Base-by-base conservation (phyloP, 2,888 invertebrate species). In the Drosophila yooni region DNA sequence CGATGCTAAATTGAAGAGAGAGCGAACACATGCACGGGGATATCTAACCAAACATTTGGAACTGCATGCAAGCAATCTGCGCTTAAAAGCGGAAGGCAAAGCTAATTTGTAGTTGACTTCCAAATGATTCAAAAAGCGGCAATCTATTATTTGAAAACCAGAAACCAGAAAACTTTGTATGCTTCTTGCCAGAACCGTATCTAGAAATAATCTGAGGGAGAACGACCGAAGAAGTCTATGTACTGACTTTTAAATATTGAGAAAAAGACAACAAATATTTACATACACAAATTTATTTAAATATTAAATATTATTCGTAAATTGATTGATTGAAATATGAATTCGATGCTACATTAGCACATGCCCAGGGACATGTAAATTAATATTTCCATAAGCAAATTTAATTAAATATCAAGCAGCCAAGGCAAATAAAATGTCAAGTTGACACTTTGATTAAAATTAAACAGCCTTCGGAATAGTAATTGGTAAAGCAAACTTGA, bases 1-100 rank as follows among this genome's bases (percentile, higher is more conserved):
- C 79, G 84, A 89, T 79, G 86, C 82, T 74, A 75, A 68, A 71
- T 36, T 18, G 43, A 65, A 48, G 56, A 63, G 46, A 43, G 50
- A 11, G 13, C 52, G 65, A 31, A 13, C 10, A 27, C 62, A 34
- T 54, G 21, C 33, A 27, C 29, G 63, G 50, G 48, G 50, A 63
- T 40, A 38, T 64, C 48, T 29, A 58, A 50, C 29, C 54, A 70
- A 75, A 69, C 67, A 79, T 66, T 46, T 67, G 43, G 57, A 77
- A 52, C 21, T 25, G 18, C 51, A 62, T 64, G 50, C 56, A 63
- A 46, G 68, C 63, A 56, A 64, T 76, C 72, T 15, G 25, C 54
- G 21, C 38, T 74, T 38, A 3, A 58, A 59, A 21, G 31, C 40
- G 40, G 48, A 36, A 38, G 34, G 67, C 67, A 29, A 48, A 34